Evolutionary conservation across 2,888 invertebrate genomes (phyloP), one percentile per base, ranked within the genome.

Genomic region (Toxonevra muliebris): DNA sequence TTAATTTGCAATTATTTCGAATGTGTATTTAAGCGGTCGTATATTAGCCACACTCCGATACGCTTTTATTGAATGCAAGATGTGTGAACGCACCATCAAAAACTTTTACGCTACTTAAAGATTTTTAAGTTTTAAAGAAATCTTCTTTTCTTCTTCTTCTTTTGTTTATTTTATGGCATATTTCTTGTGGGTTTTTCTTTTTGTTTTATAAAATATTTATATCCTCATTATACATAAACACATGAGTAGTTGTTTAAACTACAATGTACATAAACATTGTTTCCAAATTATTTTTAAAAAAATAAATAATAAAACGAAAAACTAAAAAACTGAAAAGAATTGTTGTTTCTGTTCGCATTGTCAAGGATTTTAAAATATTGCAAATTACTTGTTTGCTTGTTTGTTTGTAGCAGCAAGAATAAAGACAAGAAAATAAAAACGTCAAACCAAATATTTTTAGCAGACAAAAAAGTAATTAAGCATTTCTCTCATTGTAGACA

Each of bases 341-440:
- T 30, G 30, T 17, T 17, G 13, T 58, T 66, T 20, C 40, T 40
- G 41, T 61, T 50, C 13, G 61, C 70, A 65, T 71, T 73, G 74
- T 70, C 72, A 75, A 69, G 74, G 70, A 72, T 75, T 74, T 65
- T 69, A 66, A 74, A 64, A 74, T 73, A 75, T 76, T 74, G 74
- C 75, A 77, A 69, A 77, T 76, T 76, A 69, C 15, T 48, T 76
- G 50, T 68, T 55, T 58, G 60, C 43, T 58, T 61, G 65, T 64
- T 58, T 61, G 65, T 64, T 48, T 48, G 48, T 48, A n/a, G 8
- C 48, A n/a, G 48, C 11, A 5, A 48, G 11, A 48, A n/a, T 2
- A 30, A 30, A 2, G 7, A 7, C 30, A 30, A 4, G 30, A n/a
- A n/a, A n/a, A n/a, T n/a, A n/a, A n/a, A n/a, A n/a, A n/a, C n/a